These are phyloP conservation scores for Galeruca laticollis DNA, from an alignment of 2,888 invertebrate species.

Conservation along the genomic window DNA sequence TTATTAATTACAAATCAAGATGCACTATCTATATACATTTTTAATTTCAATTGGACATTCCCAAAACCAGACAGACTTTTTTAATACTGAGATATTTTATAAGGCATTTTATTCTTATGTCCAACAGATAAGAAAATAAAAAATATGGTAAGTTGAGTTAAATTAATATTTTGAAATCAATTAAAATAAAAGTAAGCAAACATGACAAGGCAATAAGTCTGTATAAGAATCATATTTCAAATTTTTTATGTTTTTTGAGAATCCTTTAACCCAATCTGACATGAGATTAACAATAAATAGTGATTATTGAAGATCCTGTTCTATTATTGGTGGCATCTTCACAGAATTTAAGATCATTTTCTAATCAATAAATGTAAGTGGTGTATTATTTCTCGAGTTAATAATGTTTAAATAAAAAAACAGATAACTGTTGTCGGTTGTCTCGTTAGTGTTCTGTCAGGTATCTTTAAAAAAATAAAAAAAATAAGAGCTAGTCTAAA, in stretches of 20 bases:
- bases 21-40: no score
- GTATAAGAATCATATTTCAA: no score
- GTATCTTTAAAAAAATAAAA: conserved; percentile 4
- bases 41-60: neutral
- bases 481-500: neutral
- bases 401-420: neutral
- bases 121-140: no score
- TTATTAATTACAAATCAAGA: no score
- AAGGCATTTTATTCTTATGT: neutral
- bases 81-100: neutral
- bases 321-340: neutral
- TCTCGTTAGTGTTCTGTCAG: neutral
- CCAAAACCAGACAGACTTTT: neutral
- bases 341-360: neutral
- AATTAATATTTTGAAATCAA: no score
- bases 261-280: no score
- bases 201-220: no score
- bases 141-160: no score
- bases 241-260: no score
- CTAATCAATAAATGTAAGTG: neutral
- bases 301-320: neutral
- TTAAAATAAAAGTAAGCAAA: no score
- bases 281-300: neutral
- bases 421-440: neutral
- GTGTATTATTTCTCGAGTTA: neutral